Evolutionary conservation across 1,140 invertebrate species (phyloP).

Genomic region (Drosophila prosaltans): DNA sequence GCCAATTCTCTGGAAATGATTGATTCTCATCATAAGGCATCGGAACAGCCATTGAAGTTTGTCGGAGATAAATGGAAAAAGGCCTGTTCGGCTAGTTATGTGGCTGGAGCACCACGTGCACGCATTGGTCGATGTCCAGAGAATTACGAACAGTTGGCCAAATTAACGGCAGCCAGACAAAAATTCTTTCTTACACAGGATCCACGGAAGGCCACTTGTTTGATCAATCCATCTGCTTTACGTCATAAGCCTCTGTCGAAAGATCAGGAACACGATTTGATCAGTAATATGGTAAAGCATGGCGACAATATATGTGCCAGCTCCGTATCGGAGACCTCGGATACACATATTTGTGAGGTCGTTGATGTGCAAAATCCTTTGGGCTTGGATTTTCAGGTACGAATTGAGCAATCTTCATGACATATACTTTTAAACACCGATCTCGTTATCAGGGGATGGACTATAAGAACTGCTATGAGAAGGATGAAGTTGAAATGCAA

Average conservation of each 20-base stretch:
- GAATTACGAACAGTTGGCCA: constrained; percentile 63
- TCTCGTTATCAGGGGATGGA: constrained; percentile 60
- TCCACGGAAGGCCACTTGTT: constrained; percentile 64
- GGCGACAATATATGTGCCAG: constrained; percentile 71
- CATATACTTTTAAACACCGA: background rate
- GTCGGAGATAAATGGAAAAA: constrained; percentile 56
- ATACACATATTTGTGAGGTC: constrained; percentile 70
- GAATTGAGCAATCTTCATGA: background rate
- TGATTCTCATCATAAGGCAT: constrained; percentile 52
- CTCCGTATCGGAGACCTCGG: constrained; percentile 58
- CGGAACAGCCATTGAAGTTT: constrained; percentile 34
- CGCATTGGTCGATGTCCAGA: constrained; percentile 62
- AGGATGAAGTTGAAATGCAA: constrained; percentile 73
- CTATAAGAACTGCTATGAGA: constrained; percentile 72
- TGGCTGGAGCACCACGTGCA: constrained; percentile 51
- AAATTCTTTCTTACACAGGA: constrained; percentile 81
- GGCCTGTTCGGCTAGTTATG: constrained; percentile 67
- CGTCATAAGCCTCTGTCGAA: constrained; percentile 55
- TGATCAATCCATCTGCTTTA: constrained; percentile 63
- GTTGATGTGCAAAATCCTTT: constrained; percentile 78
- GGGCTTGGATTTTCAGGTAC: constrained; percentile 63
- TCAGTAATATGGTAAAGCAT: constrained; percentile 67
- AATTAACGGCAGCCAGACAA: constrained; percentile 55
- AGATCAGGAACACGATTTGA: constrained; percentile 53
- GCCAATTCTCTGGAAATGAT: constrained; percentile 57